phyloP scores from a whole-genome alignment of 2,888 invertebrate genomes.

The Eupeodes latifasciatus region DNA sequence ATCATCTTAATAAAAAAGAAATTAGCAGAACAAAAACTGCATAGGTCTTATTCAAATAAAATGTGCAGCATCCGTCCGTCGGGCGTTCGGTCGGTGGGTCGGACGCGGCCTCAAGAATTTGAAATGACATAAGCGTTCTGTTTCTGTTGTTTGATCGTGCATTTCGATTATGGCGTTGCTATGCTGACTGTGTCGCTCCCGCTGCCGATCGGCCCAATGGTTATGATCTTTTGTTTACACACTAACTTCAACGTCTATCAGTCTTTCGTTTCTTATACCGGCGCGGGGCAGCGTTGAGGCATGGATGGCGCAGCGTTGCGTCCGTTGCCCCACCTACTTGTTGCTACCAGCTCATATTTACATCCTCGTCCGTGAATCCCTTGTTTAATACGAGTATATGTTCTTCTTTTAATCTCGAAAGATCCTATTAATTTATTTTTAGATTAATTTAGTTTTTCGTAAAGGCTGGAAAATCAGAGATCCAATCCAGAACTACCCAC shows the following conservation, averaged over 20 bases:
- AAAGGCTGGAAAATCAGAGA: constrained; percentile 21
- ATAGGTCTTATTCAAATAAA: constrained; percentile 41
- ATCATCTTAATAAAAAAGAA: constrained; percentile 60
- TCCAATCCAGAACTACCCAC: constrained; percentile 42
- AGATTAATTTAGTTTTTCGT: constrained; percentile 33
- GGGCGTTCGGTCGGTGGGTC: background rate
- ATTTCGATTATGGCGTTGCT: constrained; percentile 29
- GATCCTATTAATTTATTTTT: constrained; percentile 55
- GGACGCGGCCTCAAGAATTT: constrained; percentile 27
- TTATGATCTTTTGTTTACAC: constrained; percentile 58
- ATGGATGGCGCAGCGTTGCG: background rate
- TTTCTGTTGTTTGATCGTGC: constrained; percentile 62
- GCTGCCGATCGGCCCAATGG: constrained; percentile 40
- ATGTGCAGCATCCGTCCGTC: constrained; percentile 71
- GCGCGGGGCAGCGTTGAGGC: background rate
- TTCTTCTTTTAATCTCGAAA: background rate
- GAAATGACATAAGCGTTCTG: constrained; percentile 71
- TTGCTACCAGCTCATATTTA: constrained; percentile 39
- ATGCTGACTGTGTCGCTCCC: constrained; percentile 2
- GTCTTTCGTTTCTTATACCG: constrained; percentile 19
- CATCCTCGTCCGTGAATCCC: constrained; percentile 66
- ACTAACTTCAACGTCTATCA: constrained; percentile 33
- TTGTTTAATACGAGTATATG: constrained; percentile 12
- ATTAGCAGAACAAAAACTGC: constrained; percentile 27
- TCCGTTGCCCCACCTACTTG: constrained; percentile 40